Evolutionary conservation across 2,797 vertebrate species (phyloP), one percentile per base, ranked within the genome.

Genomic region (Danionella dracula): DNA sequence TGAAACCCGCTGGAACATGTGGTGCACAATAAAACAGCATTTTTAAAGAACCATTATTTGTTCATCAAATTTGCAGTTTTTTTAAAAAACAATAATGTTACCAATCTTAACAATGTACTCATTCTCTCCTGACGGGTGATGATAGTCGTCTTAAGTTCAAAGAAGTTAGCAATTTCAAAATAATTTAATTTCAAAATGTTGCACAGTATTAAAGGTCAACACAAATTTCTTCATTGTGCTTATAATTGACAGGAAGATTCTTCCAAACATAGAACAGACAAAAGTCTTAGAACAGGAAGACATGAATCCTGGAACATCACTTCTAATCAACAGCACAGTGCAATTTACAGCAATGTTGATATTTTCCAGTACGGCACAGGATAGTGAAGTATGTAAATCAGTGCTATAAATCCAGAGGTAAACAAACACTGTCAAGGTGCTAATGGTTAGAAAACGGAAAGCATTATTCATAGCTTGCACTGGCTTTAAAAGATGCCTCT

Each of bases 281-380:
- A 13, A 63, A 66, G 21, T 61, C 20, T 37, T 12, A 27, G n/a
- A n/a, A n/a, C 7, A 13, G 55, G 13, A 2, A 54, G 13, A 65
- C 16, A 69, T 41, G 20, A 57, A 42, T 29, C 15, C 27, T n/a
- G n/a, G n/a, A n/a, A n/a, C n/a, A n/a, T n/a, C n/a, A 70, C 66
- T 70, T 42, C 66, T 35, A 20, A 32, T 57, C 20, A 56, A 38
- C 29, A 62, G 19, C 34, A 5, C 6, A 5, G 37, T 66, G 51
- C 61, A 69, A 72, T 60, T 66, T 44, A 59, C 38, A 42, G 45
- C 42, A 23, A 66, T 62, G 45, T 48, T 60, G 57, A 64, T 32
- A 53, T 72, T 58, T 62, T 62, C 32, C 46, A 58, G 19, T 56
- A 61, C 48, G 58, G 32, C 32, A 4, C 20, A 16, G 17, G 37